Evolutionary conservation across 2,113 vertebrate species (phyloP).

Genomic region (Fulmarus glacialis): DNA sequence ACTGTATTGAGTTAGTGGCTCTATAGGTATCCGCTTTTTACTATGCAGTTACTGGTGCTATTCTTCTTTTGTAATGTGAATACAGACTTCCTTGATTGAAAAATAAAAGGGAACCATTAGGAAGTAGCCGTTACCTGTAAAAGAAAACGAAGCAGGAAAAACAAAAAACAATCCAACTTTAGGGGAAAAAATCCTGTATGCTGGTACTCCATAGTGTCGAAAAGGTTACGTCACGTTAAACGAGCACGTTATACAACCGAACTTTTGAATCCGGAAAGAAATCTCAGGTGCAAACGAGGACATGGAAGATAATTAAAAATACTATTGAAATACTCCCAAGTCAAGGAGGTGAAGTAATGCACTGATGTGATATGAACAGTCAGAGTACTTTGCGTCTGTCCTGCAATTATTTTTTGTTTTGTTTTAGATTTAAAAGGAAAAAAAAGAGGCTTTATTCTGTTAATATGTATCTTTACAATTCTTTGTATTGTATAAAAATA

Average conservation of each 20-base stretch:
- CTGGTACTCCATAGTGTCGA: conserved; percentile 76
- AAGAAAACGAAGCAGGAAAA: neutral
- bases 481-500: conserved; percentile 87
- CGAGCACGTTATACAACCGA: conserved; percentile 31
- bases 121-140: conserved; percentile 74
- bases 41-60: conserved; percentile 94
- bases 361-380: conserved; percentile 88
- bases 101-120: conserved; percentile 72
- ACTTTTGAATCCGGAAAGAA: conserved; percentile 74
- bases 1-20: conserved; percentile 83
- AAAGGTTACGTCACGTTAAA: conserved; percentile 22
- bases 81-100: conserved; percentile 80
- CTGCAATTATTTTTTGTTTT: conserved; percentile 70
- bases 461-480: conserved; percentile 85
- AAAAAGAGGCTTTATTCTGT: conserved; percentile 87
- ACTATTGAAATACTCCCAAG: conserved; percentile 74
- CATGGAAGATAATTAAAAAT: conserved; percentile 69
- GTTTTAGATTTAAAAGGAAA: conserved; percentile 82
- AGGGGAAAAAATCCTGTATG: conserved; percentile 54
- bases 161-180: neutral
- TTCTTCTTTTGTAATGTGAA: conserved; percentile 94
- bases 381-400: conserved; percentile 81
- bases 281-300: conserved; percentile 88
- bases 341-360: conserved; percentile 85
- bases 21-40: conserved; percentile 81